Evolutionary conservation across 2,888 invertebrate genomes (phyloP), one percentile per base, ranked within the genome.

Genomic region (Campopleginae sp.): DNA sequence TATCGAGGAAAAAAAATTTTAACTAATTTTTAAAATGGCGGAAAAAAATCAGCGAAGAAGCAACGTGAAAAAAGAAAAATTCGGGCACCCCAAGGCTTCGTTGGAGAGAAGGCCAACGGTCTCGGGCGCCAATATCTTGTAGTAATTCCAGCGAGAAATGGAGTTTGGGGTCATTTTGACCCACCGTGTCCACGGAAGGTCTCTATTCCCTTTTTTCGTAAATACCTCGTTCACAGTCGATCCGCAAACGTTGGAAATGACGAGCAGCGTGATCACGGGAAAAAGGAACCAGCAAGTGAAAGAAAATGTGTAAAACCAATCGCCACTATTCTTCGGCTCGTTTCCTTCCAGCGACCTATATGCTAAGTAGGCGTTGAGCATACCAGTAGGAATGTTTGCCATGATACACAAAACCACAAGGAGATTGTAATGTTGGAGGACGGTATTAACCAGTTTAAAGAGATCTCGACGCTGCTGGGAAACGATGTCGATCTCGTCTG

Each of bases 381-480:
- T 27, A n/a, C 71, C 12, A 46, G 4, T 46, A 27, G 58, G 33
- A 2, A 78, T 2, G 8, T 66, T 33, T 8, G 63, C 46, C 31
- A 66, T 1, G n/a, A 82, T 58, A 12, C 31, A n/a, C 12, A 63
- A 46, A 5, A 82, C n/a, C 8, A 82, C 6, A 12, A 51, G 42
- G 6, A 72, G 1, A 12, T 33, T 44, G 48, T 46, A 82, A 44
- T 72, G 65, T 44, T n/a, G 31, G 14, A 74, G 23, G n/a, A 78
- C 48, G 0, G n/a, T 10, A 27, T 58, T n/a, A 17, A 78, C 38
- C 33, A 82, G 7, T 61, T 78, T 42, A 48, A 78, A 10, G 38
- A 82, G 78, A 46, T 78, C 46, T 1, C 78, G 72, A 46, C 65
- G 82, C n/a, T 65, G 31, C 17, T 72, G 38, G 5, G 44, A 58